A percentile compares a stretch with the other conserved stretches of the same genome.
phyloP scores from a whole-genome alignment of 2,797 vertebrate species.

The Cirrhinus molitorella region DNA sequence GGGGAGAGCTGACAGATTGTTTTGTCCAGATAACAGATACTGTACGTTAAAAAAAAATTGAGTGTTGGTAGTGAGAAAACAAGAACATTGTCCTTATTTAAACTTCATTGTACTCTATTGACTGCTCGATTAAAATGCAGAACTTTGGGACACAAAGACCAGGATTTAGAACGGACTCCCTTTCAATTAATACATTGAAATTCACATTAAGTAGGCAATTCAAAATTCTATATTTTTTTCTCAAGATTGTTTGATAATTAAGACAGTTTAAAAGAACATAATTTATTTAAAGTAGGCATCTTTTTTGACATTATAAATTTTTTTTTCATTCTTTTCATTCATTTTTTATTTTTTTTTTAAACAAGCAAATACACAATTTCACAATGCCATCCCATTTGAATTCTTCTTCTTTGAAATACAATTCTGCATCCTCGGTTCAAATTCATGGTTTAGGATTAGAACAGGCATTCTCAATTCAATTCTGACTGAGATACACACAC shows the following conservation, averaged over 20 bases:
- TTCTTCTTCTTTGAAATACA: too few relatives aligned
- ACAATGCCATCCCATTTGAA: too few relatives aligned
- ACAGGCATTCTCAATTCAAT: not conserved
- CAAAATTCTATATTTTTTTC: too few relatives aligned
- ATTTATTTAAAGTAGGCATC: too few relatives aligned
- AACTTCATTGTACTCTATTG: not conserved
- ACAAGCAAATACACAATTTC: too few relatives aligned
- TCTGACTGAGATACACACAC: slow-evolving; percentile 44
- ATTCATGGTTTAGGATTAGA: not conserved
- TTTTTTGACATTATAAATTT: too few relatives aligned
- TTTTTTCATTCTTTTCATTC: too few relatives aligned
- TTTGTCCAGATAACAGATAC: slow-evolving; percentile 25
- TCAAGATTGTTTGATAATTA: too few relatives aligned
- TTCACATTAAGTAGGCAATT: not conserved
- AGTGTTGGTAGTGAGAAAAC: slow-evolving; percentile 5
- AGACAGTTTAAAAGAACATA: too few relatives aligned
- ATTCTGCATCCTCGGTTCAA: not conserved
- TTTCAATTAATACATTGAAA: not conserved
- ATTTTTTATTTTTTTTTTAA: too few relatives aligned
- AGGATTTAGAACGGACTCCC: not conserved
- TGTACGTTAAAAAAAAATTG: not conserved
- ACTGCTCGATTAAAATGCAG: not conserved
- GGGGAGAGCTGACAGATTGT: not conserved
- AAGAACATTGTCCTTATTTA: slow-evolving; percentile 12
- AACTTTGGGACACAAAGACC: not conserved